A percentile compares a stretch with the other conserved stretches of the same genome.
Evolutionary conservation across 1,140 invertebrate species (phyloP).

Genomic region (Patella vulgata): DNA sequence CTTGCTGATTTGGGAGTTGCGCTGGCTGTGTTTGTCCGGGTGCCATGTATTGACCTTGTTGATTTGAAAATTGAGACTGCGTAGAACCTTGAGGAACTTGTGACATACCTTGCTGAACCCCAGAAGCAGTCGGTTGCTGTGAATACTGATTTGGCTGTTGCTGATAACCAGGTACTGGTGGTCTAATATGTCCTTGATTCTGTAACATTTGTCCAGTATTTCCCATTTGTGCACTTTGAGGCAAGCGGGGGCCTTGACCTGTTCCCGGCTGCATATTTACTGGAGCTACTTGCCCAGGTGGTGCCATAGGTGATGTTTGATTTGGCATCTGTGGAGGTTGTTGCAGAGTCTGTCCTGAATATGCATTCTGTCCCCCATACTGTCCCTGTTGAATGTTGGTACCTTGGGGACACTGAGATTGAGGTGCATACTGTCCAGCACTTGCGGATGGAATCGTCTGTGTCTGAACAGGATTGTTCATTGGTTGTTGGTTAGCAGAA

Average conservation of each 20-base stretch:
- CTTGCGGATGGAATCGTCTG: not conserved
- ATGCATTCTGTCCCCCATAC: conserved; percentile 1
- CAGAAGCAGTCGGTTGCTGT: not conserved
- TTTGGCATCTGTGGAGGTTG: conserved; percentile 8
- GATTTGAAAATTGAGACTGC: conserved; percentile 3
- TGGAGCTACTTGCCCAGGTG: conserved; percentile 1
- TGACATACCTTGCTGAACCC: conserved; percentile 1
- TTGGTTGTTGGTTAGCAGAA: not conserved
- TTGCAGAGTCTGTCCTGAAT: not conserved
- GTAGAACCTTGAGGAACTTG: conserved; percentile 14
- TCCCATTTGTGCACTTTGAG: conserved; percentile 1
- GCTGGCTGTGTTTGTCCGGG: conserved; percentile 11
- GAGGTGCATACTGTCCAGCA: not conserved
- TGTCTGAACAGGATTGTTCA: not conserved
- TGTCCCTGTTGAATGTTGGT: conserved; percentile 19
- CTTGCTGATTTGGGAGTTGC: not conserved
- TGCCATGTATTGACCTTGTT: too few relatives aligned
- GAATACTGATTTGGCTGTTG: not conserved
- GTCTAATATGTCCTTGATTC: conserved; percentile 10
- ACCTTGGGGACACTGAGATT: conserved; percentile 20
- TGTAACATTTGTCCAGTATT: not conserved
- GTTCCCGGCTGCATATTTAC: not conserved
- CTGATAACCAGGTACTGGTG: conserved; percentile 1
- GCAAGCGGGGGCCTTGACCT: not conserved
- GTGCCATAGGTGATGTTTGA: not conserved